These are phyloP conservation scores for Zelostemma sp. DNA, from an alignment of 1,140 invertebrate genomes.

Conservation along the genomic window DNA sequence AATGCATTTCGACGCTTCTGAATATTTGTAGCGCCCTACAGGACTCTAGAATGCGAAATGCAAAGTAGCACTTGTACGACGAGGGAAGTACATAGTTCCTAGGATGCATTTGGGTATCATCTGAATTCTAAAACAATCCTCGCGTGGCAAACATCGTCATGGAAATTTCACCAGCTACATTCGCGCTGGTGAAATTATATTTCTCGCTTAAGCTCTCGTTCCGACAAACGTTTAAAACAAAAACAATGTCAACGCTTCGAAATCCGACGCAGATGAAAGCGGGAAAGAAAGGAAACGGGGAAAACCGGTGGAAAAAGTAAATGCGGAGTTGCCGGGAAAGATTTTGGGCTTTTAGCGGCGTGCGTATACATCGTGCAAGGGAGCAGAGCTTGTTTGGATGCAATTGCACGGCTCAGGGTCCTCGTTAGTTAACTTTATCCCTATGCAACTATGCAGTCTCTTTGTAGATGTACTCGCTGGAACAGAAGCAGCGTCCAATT, in stretches of 20 bases:
- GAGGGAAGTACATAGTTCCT: not conserved
- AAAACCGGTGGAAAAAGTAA: too few relatives aligned
- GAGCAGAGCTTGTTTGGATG: not conserved
- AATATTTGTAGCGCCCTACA: not conserved
- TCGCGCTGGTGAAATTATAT: not conserved
- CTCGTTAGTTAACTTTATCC: constrained; percentile 17
- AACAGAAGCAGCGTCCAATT: constrained; percentile 27
- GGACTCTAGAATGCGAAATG: not conserved
- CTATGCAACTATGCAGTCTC: constrained; percentile 16
- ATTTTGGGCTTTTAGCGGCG: not conserved
- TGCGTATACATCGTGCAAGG: not conserved
- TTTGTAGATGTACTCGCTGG: constrained; percentile 18
- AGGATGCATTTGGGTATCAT: not conserved
- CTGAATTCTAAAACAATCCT: not conserved
- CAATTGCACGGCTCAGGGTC: constrained; percentile 1
- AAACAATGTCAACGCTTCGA: too few relatives aligned
- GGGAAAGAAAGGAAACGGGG: too few relatives aligned
- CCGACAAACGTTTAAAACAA: not conserved
- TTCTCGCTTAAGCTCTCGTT: too few relatives aligned
- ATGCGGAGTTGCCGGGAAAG: too few relatives aligned
- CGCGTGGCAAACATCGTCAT: not conserved
- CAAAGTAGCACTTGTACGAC: not conserved
- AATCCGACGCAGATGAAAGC: too few relatives aligned
- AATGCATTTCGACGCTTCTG: not conserved
- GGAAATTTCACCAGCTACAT: not conserved